Evolutionary conservation across 2,113 vertebrate genomes (phyloP), one percentile per base, ranked within the genome.

Genomic region (Leucopsar rothschildi): DNA sequence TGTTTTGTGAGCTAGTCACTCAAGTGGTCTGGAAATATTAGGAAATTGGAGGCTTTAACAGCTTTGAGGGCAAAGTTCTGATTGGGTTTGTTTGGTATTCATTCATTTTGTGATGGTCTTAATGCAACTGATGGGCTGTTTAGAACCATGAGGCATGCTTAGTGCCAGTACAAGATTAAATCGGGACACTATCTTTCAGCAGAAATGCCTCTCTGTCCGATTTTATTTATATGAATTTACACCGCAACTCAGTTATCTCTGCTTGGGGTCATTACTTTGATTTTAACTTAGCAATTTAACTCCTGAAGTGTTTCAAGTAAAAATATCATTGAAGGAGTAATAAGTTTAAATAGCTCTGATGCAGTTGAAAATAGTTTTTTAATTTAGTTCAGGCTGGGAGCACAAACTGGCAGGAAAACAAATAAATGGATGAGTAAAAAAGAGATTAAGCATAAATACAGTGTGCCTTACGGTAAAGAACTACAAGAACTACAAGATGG

Each of bases 251-350:
- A 71, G 94, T 96, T 97, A 97, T 98, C 97, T 97, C 96, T 96
- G 97, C 97, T 97, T 97, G 97, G 93, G 96, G 97, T 97, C 96
- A 97, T 98, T 98, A 97, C 96, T 98, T 97, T 98, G 97, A 97
- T 98, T 98, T 98, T 97, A 97, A 98, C 88, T 93, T 96, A 95
- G 96, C 95, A 95, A 55, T 97, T 97, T 97, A 97, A 98, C 93
- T 97, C 97, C 96, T 87, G 91, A 97, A 97, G 96, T 97, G 86
- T 93, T 97, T 97, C 90, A 96, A 97, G 96, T 98, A 97, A 97
- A 98, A 98, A 84, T 96, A 90, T 96, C 90, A 95, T 98, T 98
- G 95, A 96, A 97, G 94, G 88, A 98, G 69, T 87, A 93, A 83
- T 96, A 96, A 93, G 90, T 97, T 98, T 97, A 97, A 98, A 96